phyloP scores from a whole-genome alignment of 2,888 invertebrate genomes.

The Steromphala cineraria region DNA sequence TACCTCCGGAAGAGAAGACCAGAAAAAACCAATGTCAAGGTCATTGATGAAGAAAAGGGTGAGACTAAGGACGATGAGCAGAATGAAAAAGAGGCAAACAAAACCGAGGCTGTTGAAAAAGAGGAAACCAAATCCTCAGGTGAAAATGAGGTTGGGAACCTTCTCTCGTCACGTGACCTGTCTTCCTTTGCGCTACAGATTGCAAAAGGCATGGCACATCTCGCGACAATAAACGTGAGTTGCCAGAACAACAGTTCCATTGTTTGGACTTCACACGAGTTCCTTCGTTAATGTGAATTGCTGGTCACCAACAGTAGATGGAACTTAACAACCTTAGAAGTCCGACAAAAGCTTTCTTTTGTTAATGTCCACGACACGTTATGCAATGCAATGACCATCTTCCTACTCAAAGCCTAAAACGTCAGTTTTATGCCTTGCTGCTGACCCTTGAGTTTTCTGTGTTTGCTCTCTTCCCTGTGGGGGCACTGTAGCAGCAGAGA shows the following conservation, averaged over 20 bases:
- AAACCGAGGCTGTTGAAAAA: not conserved
- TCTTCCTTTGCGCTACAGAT: constrained; percentile 29
- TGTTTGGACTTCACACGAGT: no score
- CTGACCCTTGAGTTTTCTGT: no score
- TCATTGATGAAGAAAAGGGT: not conserved
- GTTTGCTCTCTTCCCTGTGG: no score
- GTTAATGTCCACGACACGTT: no score
- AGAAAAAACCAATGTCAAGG: not conserved
- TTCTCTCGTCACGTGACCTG: constrained; percentile 28
- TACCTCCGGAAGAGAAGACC: constrained; percentile 31
- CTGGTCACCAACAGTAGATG: no score
- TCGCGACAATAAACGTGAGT: constrained; percentile 19
- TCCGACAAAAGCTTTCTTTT: no score
- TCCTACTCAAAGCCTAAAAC: no score
- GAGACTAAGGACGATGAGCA: not conserved
- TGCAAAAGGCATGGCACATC: constrained; percentile 29
- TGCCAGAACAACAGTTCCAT: not conserved
- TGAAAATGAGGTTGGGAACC: not conserved
- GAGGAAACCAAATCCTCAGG: not conserved
- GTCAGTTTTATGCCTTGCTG: no score
- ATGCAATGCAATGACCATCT: no score
- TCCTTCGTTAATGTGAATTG: no score
- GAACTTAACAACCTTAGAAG: no score
- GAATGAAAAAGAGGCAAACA: not conserved
- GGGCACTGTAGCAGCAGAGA: no score